phyloP scores from a whole-genome alignment of 2,797 vertebrate species.

The Malurus splendens region DNA sequence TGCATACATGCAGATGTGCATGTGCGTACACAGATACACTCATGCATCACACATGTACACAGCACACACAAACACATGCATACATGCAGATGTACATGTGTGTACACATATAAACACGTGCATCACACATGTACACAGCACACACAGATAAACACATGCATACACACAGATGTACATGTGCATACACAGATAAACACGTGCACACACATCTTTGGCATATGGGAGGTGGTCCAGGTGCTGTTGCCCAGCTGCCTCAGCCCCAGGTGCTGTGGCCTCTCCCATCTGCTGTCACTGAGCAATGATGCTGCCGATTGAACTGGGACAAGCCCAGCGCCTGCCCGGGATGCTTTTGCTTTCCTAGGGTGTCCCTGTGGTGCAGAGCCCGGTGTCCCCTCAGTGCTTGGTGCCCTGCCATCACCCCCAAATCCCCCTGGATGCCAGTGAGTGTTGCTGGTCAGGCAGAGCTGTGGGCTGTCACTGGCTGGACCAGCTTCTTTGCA shows the following conservation, averaged over 20 bases:
- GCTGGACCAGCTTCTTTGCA: neutral
- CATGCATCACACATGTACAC: no score
- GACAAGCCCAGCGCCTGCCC: rapidly evolving
- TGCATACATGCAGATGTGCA: no score
- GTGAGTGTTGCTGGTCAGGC: neutral
- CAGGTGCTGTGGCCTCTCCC: neutral
- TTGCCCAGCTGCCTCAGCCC: neutral
- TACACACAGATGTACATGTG: neutral
- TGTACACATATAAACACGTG: no score
- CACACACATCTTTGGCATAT: rapidly evolving
- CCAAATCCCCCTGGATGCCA: rapidly evolving
- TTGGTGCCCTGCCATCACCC: rapidly evolving
- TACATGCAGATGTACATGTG: no score
- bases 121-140: no score
- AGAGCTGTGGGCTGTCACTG: rapidly evolving
- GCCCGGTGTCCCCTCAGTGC: rapidly evolving
- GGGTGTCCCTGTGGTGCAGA: rapidly evolving
- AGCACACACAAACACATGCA: no score
- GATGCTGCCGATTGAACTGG: neutral
- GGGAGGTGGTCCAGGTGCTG: neutral
- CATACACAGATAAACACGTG: no score
- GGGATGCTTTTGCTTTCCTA: rapidly evolving
- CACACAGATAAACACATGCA: neutral
- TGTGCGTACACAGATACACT: no score
- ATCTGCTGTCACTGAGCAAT: neutral